Evolutionary conservation across 2,113 vertebrate genomes (phyloP).

Genomic region (Chiloscyllium plagiosum): DNA sequence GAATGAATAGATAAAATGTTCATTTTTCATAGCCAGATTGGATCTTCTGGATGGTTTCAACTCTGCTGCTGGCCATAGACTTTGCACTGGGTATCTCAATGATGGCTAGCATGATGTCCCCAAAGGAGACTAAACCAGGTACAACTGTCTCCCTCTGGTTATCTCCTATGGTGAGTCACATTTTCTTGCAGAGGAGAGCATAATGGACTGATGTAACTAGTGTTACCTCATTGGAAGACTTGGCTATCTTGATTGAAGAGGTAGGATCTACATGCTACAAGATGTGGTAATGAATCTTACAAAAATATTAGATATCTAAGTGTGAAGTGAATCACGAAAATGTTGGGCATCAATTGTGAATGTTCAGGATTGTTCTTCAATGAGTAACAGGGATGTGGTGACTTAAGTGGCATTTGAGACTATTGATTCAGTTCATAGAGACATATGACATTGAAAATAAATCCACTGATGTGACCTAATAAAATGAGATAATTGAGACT

Average conservation of each 20-base stretch:
- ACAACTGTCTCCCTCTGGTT: background rate
- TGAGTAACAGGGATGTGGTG: background rate
- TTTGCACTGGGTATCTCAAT: background rate
- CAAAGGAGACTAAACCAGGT: background rate
- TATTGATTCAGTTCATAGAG: background rate
- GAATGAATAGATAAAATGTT: background rate
- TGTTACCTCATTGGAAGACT: background rate
- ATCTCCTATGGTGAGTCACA: background rate
- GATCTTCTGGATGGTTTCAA: background rate
- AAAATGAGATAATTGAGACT: background rate
- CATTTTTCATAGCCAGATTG: background rate
- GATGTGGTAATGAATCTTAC: background rate
- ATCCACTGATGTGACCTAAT: background rate
- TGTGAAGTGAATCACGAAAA: background rate
- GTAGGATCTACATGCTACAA: background rate
- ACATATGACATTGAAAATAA: background rate
- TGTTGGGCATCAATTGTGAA: background rate
- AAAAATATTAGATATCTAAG: background rate
- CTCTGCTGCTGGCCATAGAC: background rate
- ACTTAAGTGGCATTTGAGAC: background rate
- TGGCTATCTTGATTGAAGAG: background rate
- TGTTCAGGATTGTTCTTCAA: background rate
- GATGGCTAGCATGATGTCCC: background rate
- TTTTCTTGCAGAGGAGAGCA: background rate
- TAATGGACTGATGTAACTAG: background rate